phyloP scores from a whole-genome alignment of 2,113 vertebrate genomes.

The Rhipidura dahli region DNA sequence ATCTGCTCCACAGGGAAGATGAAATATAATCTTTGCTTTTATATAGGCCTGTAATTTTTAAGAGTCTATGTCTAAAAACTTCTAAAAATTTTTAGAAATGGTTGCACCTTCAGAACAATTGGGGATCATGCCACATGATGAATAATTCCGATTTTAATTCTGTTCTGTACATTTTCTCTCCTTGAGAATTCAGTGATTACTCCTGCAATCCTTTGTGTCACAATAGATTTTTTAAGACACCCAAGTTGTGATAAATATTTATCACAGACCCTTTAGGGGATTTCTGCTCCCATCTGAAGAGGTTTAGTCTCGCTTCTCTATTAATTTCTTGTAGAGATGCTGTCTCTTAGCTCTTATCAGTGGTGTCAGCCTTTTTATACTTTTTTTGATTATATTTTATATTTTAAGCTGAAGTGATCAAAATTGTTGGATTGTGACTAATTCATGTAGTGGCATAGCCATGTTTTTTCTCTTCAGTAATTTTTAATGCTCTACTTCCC shows the following conservation, averaged over 20 bases:
- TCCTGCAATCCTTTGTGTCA: not conserved
- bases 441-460: not conserved
- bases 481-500: not conserved
- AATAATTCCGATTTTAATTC: not conserved
- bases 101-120: not conserved
- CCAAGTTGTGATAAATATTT: not conserved
- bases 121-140: not conserved
- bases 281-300: not conserved
- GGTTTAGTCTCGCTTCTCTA: not conserved
- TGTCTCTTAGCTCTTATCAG: not conserved
- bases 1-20: accelerated
- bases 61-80: not conserved
- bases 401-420: not conserved
- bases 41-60: not conserved
- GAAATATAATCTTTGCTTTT: not conserved
- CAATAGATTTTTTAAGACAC: not conserved
- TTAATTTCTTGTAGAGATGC: not conserved
- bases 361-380: not conserved
- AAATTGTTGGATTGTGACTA: not conserved
- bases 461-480: not conserved
- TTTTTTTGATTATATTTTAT: not conserved
- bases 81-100: not conserved
- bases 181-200: not conserved
- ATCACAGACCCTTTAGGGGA: not conserved
- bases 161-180: not conserved